Evolutionary conservation across 2,113 vertebrate species (phyloP).

Genomic region (Psilopogon haemacephalus): DNA sequence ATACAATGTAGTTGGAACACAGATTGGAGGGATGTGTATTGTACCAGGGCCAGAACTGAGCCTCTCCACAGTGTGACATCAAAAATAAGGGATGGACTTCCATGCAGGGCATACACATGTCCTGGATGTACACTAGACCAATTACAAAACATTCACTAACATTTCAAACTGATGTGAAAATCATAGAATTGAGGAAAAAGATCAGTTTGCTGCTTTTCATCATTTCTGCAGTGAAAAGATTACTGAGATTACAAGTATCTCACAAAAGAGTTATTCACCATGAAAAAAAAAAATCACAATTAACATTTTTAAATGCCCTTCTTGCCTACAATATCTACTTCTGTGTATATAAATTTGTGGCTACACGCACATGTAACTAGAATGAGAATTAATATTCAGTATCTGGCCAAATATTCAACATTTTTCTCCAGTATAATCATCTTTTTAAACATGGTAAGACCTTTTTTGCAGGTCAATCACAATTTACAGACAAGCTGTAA

Average conservation of each 20-base stretch:
- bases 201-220: neutral
- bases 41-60: neutral
- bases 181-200: neutral
- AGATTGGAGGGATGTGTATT: constrained; percentile 8
- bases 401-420: constrained; percentile 6
- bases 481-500: constrained; percentile 62
- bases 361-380: neutral
- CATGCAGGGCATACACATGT: neutral
- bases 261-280: neutral
- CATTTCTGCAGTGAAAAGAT: neutral
- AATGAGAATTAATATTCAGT: constrained; percentile 26
- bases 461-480: constrained; percentile 59
- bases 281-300: neutral
- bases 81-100: neutral
- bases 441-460: constrained; percentile 38
- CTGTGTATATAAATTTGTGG: neutral
- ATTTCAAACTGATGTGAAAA: neutral
- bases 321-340: neutral
- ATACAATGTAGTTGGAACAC: constrained; percentile 16
- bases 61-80: neutral
- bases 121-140: neutral
- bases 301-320: neutral
- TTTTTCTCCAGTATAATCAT: constrained; percentile 38
- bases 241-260: neutral
- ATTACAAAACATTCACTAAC: neutral